Evolutionary conservation across 2,888 invertebrate genomes (phyloP).

Genomic region (Deroplatys truncata): DNA sequence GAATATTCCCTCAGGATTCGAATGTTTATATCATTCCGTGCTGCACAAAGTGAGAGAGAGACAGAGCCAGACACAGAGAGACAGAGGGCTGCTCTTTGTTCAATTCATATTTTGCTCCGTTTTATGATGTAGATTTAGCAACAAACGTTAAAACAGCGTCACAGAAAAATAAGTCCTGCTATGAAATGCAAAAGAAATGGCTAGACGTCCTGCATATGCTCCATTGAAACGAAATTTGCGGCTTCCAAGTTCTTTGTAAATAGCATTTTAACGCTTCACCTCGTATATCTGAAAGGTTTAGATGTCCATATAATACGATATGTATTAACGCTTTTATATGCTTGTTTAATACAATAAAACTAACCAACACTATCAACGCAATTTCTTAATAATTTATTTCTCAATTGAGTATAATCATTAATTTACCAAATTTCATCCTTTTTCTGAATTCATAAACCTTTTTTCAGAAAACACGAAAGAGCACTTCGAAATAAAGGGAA

Average conservation of each 20-base stretch:
- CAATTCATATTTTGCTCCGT: background rate
- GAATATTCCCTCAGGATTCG: background rate
- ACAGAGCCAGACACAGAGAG: background rate
- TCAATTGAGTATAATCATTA: too few species aligned
- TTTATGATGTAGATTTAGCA: background rate
- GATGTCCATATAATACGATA: too few species aligned
- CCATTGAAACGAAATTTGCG: background rate
- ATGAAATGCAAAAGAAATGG: background rate
- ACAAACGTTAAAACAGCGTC: background rate
- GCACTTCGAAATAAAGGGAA: too few species aligned
- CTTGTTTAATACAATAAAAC: too few species aligned
- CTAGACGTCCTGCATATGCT: background rate
- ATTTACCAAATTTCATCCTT: too few species aligned
- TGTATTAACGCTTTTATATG: too few species aligned
- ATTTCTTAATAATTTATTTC: too few species aligned
- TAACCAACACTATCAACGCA: rapidly evolving
- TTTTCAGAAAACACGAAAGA: too few species aligned
- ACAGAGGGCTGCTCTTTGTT: background rate
- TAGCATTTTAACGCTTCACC: too few species aligned
- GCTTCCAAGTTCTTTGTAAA: background rate
- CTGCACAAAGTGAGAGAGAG: background rate
- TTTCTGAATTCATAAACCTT: too few species aligned
- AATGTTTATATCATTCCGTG: background rate
- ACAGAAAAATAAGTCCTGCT: background rate
- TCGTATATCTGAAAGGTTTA: too few species aligned